These are phyloP conservation scores for Polypterus bichir DNA, from an alignment of 2,113 vertebrate genomes.

Conservation along the genomic window DNA sequence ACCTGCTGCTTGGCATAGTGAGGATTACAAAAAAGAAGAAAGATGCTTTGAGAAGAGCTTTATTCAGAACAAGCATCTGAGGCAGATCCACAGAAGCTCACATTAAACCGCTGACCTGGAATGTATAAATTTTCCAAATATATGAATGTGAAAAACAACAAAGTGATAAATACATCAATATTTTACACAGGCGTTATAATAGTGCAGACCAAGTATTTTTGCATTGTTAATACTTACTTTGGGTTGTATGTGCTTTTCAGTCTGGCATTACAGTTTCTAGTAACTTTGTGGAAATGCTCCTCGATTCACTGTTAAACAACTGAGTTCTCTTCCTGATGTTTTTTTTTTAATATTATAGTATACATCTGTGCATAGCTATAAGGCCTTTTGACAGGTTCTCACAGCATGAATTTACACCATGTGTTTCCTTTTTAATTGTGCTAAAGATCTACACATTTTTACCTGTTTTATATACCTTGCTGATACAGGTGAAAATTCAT, in stretches of 20 bases:
- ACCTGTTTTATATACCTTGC: constrained; percentile 41
- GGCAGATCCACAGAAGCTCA: no score
- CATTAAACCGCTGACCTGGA: no score
- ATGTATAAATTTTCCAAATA: no score
- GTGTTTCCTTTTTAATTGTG: constrained; percentile 36
- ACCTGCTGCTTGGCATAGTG: not conserved
- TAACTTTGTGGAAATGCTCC: not conserved
- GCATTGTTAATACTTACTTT: constrained; percentile 27
- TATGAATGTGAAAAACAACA: no score
- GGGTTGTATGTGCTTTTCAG: constrained; percentile 29
- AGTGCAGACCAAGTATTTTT: constrained; percentile 24
- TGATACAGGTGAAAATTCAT: constrained; percentile 58
- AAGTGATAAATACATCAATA: no score
- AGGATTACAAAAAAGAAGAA: not conserved
- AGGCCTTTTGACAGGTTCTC: constrained; percentile 36
- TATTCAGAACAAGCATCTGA: no score
- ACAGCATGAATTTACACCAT: constrained; percentile 48
- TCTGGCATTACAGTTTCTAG: constrained; percentile 31
- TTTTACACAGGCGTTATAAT: no score
- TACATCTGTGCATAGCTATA: constrained; percentile 37
- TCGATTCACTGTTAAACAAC: not conserved
- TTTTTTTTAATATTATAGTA: not conserved
- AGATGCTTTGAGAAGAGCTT: not conserved
- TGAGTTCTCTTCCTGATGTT: constrained; percentile 2
- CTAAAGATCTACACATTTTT: constrained; percentile 35